These are phyloP conservation scores for Gambusia yucatana DNA, from an alignment of 2,797 vertebrate species.

Conservation along the genomic window DNA sequence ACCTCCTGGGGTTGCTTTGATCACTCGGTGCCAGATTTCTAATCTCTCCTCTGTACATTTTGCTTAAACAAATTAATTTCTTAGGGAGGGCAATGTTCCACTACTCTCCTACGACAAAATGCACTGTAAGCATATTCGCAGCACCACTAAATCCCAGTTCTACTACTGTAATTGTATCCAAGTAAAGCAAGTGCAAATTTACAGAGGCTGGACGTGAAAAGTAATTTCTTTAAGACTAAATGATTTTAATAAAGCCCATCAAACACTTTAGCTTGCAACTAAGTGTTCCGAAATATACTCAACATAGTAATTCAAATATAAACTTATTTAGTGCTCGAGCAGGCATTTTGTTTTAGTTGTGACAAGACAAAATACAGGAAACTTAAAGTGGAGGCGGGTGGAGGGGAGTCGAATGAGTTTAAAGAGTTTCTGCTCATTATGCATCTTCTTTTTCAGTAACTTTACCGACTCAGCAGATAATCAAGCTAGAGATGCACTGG, in stretches of 20 bases:
- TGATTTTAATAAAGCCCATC: slow-evolving; percentile 49
- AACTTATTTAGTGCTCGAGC: background rate
- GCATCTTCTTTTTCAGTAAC: background rate
- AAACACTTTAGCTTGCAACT: slow-evolving; percentile 56
- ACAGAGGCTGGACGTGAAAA: slow-evolving; percentile 24
- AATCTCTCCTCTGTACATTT: slow-evolving; percentile 45
- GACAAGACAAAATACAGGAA: background rate
- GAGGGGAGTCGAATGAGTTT: background rate
- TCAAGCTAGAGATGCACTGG: background rate
- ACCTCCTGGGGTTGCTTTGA: slow-evolving; percentile 41
- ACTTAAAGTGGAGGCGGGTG: background rate
- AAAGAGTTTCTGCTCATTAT: background rate
- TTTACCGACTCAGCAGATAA: background rate
- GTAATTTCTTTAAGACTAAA: slow-evolving; percentile 53
- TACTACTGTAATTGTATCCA: slow-evolving; percentile 27
- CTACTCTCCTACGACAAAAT: slow-evolving; percentile 34
- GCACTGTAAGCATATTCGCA: slow-evolving; percentile 39
- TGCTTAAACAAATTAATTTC: slow-evolving; percentile 64
- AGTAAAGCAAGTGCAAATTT: slow-evolving; percentile 44
- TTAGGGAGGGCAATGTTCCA: slow-evolving; percentile 43
- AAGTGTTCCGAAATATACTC: slow-evolving; percentile 19
- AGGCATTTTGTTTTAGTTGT: background rate
- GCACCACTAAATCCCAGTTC: slow-evolving; percentile 42
- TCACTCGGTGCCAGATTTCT: slow-evolving; percentile 51
- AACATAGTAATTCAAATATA: background rate